These are phyloP conservation scores for Papilio machaon DNA, from an alignment of 1,140 invertebrate species.

Conservation along the genomic window DNA sequence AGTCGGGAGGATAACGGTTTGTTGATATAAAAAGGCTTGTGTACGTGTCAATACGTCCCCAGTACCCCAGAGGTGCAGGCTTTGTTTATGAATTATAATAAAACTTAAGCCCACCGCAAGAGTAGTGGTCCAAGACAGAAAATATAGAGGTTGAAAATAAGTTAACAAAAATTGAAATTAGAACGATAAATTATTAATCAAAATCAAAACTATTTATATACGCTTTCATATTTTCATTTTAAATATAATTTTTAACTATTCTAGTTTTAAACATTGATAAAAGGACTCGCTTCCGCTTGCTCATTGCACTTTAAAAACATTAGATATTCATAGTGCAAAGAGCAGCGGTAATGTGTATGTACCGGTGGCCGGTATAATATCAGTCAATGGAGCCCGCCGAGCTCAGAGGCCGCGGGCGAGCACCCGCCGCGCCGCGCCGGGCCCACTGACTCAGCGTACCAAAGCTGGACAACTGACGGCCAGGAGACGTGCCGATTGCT, in stretches of 20 bases:
- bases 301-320: not conserved
- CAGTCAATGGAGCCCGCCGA: not conserved
- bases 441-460: conserved; percentile 27
- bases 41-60: not conserved
- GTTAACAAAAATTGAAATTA: not conserved
- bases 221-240: no score
- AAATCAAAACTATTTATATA: no score
- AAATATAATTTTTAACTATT: no score
- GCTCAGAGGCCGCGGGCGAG: not conserved
- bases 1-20: not conserved
- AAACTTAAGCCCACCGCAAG: not conserved
- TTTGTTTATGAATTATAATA: conserved; percentile 28
- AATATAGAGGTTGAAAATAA: not conserved
- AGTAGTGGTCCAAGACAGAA: not conserved
- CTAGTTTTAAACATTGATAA: not conserved
- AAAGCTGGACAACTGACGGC: not conserved
- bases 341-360: conserved; percentile 21
- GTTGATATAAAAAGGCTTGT: not conserved
- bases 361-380: conserved; percentile 22
- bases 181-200: no score
- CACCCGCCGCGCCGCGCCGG: not conserved
- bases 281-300: conserved; percentile 1
- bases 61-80: not conserved
- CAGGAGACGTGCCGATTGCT: not conserved
- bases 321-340: conserved; percentile 28